phyloP scores from a whole-genome alignment of 2,113 vertebrate genomes.

The Sitta europaea region DNA sequence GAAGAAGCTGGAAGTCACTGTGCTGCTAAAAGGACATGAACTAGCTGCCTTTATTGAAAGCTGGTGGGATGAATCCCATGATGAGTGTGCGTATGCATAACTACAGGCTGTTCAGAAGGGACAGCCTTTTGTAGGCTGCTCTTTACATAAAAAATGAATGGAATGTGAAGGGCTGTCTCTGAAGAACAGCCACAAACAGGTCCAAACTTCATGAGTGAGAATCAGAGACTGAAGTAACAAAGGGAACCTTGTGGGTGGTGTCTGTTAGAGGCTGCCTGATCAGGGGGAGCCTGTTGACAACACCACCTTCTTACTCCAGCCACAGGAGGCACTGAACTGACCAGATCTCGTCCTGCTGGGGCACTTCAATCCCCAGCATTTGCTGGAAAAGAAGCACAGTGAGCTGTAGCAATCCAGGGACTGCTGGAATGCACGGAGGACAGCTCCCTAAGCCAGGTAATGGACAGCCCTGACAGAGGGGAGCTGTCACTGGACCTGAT shows the following conservation, averaged over 20 bases:
- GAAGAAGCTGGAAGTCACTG: neutral
- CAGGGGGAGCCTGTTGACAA: neutral
- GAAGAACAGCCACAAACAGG: neutral
- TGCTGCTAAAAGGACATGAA: neutral
- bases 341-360: neutral
- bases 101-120: neutral
- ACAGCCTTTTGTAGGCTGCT: neutral
- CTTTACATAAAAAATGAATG: no score
- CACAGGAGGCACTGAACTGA: neutral
- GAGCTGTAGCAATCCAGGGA: neutral
- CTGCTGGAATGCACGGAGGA: neutral
- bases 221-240: neutral
- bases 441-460: neutral
- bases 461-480: no score
- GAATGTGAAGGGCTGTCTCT: neutral
- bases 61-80: neutral
- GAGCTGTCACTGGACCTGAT: neutral
- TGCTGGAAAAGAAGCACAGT: neutral
- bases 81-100: rapidly evolving
- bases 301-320: neutral
- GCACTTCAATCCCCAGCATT: no score
- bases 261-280: neutral
- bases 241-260: neutral
- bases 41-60: no score
- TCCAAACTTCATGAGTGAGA: neutral